These are phyloP conservation scores for Epinotia brunnichana DNA, from an alignment of 2,888 invertebrate genomes.

Conservation along the genomic window DNA sequence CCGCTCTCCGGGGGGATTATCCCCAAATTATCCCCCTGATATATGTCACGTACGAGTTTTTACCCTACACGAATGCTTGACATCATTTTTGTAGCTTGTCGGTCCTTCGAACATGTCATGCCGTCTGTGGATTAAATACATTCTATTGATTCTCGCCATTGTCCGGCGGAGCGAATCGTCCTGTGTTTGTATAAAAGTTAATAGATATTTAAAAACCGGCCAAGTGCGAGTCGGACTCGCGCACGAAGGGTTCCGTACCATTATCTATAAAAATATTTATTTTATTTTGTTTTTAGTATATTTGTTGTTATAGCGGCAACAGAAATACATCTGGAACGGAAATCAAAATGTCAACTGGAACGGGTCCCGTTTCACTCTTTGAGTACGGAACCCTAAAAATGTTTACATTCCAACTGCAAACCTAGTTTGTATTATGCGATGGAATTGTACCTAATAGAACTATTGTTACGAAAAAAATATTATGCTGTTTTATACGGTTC, in stretches of 20 bases:
- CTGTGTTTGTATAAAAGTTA: slow-evolving; percentile 5
- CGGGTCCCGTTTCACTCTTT: too few relatives aligned
- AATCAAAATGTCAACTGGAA: too few relatives aligned
- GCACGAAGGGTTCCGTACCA: too few relatives aligned
- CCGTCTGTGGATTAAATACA: slow-evolving; percentile 19
- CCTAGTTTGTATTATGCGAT: not conserved
- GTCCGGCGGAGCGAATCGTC: slow-evolving; percentile 10
- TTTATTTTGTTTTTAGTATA: too few relatives aligned
- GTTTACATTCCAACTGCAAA: not conserved
- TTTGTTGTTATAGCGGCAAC: too few relatives aligned
- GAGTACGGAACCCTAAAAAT: too few relatives aligned
- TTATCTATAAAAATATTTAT: too few relatives aligned
- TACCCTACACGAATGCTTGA: slow-evolving; percentile 43
- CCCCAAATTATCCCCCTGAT: slow-evolving; percentile 53
- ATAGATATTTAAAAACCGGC: too few relatives aligned
- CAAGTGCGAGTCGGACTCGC: too few relatives aligned
- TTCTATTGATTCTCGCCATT: slow-evolving; percentile 24
- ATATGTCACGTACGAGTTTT: slow-evolving; percentile 49
- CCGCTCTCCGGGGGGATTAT: slow-evolving; percentile 56
- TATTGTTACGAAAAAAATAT: too few relatives aligned
- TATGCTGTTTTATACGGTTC: too few relatives aligned
- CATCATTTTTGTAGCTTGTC: slow-evolving; percentile 43
- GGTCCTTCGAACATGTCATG: slow-evolving; percentile 32
- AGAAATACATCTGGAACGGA: too few relatives aligned
- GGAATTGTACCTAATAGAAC: not conserved